phyloP scores from a whole-genome alignment of 2,888 invertebrate genomes.

The Drosophila testacea region DNA sequence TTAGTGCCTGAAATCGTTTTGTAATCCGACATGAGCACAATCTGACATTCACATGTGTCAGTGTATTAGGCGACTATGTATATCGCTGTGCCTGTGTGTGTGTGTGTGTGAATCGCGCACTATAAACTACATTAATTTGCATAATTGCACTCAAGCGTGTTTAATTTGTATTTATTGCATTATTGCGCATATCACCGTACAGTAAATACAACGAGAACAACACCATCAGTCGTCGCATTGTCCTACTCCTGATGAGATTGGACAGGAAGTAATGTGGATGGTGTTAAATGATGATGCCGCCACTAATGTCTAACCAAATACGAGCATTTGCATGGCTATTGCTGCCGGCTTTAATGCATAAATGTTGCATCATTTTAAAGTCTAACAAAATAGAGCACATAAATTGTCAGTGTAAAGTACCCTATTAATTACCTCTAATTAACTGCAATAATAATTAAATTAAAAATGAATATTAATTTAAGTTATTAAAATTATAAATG shows the following conservation, averaged over 20 bases:
- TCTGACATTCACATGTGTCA: conserved; percentile 33
- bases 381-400: background rate
- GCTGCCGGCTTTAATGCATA: conserved; percentile 4
- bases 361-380: background rate
- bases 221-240: conserved; percentile 38
- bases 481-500: background rate
- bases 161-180: conserved; percentile 81
- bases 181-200: conserved; percentile 75
- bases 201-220: conserved; percentile 49
- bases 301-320: conserved; percentile 27
- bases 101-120: conserved; percentile 26
- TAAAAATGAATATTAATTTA: background rate
- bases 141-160: conserved; percentile 81
- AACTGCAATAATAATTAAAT: background rate
- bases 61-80: conserved; percentile 27
- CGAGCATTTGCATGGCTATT: background rate
- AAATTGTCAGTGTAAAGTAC: background rate
- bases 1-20: conserved; percentile 75
- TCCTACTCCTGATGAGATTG: conserved; percentile 35
- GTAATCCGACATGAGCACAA: conserved; percentile 66
- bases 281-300: conserved; percentile 30
- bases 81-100: background rate
- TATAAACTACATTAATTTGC: conserved; percentile 75
- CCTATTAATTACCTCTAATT: background rate
- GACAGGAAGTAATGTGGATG: conserved; percentile 30